phyloP scores from a whole-genome alignment of 2,113 vertebrate genomes.

The Leucopsar rothschildi region DNA sequence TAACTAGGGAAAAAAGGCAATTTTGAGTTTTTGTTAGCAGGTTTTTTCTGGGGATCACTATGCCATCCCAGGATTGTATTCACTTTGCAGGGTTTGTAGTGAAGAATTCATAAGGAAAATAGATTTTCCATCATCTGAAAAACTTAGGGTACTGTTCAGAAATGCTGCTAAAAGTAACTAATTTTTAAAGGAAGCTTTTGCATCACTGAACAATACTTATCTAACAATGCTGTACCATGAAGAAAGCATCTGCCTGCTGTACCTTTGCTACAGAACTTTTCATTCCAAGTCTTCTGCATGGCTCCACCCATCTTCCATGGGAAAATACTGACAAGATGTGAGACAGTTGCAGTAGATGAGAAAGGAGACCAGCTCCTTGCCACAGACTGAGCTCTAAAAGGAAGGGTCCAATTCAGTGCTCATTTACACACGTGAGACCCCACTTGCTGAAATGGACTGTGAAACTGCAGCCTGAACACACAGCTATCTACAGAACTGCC shows the following conservation, averaged over 20 bases:
- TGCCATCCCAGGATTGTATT: neutral
- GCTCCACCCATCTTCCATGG: neutral
- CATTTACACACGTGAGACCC: neutral
- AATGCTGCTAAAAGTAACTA: neutral
- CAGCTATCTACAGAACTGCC: neutral
- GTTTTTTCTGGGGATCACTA: neutral
- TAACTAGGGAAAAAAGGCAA: neutral
- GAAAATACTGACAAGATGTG: neutral
- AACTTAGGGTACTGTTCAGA: neutral
- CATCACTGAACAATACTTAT: conserved; percentile 2
- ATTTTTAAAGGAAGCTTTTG: conserved; percentile 27
- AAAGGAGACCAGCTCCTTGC: conserved; percentile 20
- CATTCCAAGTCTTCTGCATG: neutral
- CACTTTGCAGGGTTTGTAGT: neutral
- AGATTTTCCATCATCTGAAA: neutral
- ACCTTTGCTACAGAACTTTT: neutral
- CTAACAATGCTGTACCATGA: neutral
- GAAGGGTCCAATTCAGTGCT: neutral
- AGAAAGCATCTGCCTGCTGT: conserved; percentile 20
- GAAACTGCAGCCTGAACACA: neutral
- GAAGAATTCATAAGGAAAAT: neutral
- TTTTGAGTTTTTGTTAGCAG: neutral
- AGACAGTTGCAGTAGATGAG: neutral
- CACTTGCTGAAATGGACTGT: neutral
- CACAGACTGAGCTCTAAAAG: neutral